Percentiles rank a stretch among this genome's conserved stretches.
These are phyloP conservation scores for Ctenochaetus hawaiiensis DNA, from an alignment of 2,797 vertebrate species.

Conservation along the genomic window DNA sequence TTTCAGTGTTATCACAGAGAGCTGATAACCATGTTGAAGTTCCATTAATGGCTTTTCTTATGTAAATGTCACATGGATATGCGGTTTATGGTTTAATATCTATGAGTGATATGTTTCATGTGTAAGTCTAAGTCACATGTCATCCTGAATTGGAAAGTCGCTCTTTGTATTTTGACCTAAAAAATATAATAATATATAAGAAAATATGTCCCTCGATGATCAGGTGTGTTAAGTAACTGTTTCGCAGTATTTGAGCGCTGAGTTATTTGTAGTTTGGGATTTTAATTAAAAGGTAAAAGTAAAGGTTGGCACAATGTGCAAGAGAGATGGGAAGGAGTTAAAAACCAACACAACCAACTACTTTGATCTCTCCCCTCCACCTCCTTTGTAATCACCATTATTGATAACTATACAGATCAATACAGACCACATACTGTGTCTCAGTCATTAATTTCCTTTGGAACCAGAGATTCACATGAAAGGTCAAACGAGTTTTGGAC, in stretches of 20 bases:
- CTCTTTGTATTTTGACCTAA: constrained; percentile 4
- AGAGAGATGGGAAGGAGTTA: neutral
- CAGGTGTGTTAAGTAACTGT: neutral
- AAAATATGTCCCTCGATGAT: neutral
- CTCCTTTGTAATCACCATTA: neutral
- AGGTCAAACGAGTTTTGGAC: neutral
- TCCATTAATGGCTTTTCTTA: constrained; percentile 10
- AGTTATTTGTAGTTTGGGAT: no score
- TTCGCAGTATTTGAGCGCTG: neutral
- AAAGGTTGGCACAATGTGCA: no score
- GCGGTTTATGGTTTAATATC: neutral
- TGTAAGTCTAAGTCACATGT: neutral
- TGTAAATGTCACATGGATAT: constrained; percentile 12
- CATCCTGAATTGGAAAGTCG: neutral
- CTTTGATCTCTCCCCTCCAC: neutral
- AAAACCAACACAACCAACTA: neutral
- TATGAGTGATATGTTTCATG: constrained; percentile 1
- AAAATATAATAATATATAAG: neutral
- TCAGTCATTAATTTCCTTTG: neutral
- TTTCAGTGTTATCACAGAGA: constrained; percentile 22
- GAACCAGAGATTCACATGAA: neutral
- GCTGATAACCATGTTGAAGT: constrained; percentile 19
- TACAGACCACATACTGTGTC: neutral
- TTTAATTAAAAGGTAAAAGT: no score
- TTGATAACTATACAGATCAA: constrained; percentile 4